Conservation (phyloP, 2,797 vertebrate genomes). For the Sebastes minor region DNA sequence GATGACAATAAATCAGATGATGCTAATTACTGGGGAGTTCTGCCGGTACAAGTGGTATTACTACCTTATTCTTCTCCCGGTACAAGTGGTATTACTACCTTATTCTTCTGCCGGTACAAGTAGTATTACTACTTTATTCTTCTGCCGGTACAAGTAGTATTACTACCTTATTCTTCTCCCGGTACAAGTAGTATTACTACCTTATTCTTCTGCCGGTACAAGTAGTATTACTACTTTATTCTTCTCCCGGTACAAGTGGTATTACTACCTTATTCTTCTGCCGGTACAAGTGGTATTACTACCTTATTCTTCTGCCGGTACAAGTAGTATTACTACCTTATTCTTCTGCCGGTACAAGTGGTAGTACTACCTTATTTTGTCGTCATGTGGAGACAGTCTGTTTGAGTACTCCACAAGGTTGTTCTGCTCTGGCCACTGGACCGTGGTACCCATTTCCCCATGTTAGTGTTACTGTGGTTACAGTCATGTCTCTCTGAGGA, state of each 20-base stretch:
- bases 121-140: no score
- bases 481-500: slow-evolving; percentile 56
- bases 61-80: no score
- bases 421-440: slow-evolving; percentile 22
- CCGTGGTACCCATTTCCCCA: background rate
- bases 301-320: background rate
- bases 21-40: background rate
- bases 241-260: background rate
- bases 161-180: no score
- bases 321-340: no score
- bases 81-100: no score
- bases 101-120: background rate
- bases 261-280: background rate
- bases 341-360: background rate
- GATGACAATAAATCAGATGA: background rate
- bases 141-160: no score
- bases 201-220: background rate
- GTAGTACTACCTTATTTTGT: background rate
- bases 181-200: no score
- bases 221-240: no score
- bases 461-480: slow-evolving; percentile 73
- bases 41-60: background rate
- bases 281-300: background rate
- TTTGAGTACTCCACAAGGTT: slow-evolving; percentile 1
- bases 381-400: slow-evolving; percentile 3